Percentiles rank a stretch among this genome's conserved stretches.
phyloP scores from a whole-genome alignment of 2,797 vertebrate species.

The Falco naumanni region DNA sequence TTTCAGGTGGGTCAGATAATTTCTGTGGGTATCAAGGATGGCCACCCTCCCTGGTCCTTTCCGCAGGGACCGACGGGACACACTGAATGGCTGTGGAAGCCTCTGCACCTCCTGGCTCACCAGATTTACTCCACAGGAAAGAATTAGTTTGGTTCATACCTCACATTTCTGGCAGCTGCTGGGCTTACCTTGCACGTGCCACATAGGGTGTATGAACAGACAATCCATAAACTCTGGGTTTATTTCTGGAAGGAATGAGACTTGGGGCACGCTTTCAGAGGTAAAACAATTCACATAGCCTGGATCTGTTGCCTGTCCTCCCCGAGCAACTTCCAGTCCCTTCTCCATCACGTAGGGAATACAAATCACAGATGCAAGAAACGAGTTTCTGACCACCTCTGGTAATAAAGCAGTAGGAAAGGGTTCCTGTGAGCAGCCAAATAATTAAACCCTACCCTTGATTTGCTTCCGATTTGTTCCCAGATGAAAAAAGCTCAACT shows the following conservation, averaged over 20 bases:
- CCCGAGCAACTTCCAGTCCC: not conserved
- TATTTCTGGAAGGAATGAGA: not conserved
- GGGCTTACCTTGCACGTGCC: not conserved
- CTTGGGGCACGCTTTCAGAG: not conserved
- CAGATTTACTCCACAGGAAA: not conserved
- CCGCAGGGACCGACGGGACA: not conserved
- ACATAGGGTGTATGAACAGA: not conserved
- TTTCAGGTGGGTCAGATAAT: not conserved
- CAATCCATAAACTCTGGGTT: not conserved
- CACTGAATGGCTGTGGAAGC: not conserved
- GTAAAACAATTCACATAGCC: not conserved
- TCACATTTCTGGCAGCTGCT: not conserved
- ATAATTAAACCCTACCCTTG: not conserved
- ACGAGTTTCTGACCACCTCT: not conserved
- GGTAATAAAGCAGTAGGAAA: not conserved
- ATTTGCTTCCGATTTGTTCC: not conserved
- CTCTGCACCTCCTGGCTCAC: not conserved
- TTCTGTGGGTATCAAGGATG: not conserved
- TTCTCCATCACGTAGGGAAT: not conserved
- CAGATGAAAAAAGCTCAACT: not conserved
- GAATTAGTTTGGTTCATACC: not conserved
- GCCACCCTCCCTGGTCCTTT: not conserved
- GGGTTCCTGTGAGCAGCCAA: not conserved
- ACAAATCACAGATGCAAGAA: not conserved
- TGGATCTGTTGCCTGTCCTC: not conserved